Conservation (phyloP, 35 echinoderm and acorn worm genomes). For the Diadema setosum region DNA sequence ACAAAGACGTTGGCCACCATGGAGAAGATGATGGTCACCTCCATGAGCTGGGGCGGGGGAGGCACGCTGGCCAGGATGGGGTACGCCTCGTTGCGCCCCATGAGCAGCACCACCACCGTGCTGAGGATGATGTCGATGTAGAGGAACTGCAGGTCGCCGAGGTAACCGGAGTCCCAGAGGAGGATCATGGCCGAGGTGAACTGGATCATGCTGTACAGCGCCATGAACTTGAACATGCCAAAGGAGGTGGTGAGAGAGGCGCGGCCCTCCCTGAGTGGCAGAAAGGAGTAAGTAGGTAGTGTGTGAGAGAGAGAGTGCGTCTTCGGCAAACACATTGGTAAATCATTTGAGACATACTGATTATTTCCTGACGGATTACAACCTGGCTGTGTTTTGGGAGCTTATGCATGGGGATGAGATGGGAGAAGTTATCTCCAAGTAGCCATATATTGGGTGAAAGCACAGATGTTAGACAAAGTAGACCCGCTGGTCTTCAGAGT, state of each 20-base stretch:
- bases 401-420: not conserved
- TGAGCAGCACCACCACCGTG: slow-evolving; percentile 63
- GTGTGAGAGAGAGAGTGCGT: too few relatives aligned
- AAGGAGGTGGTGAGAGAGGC: slow-evolving; percentile 80
- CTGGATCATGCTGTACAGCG: slow-evolving; percentile 89
- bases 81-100: slow-evolving; percentile 74
- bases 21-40: slow-evolving; percentile 59
- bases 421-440: too few relatives aligned
- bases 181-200: slow-evolving; percentile 64
- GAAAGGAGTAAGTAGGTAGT: not conserved
- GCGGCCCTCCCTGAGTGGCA: slow-evolving; percentile 54
- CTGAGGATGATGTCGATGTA: slow-evolving; percentile 89
- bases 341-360: not conserved
- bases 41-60: slow-evolving; percentile 67
- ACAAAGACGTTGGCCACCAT: slow-evolving; percentile 43
- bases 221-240: slow-evolving; percentile 91
- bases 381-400: not conserved
- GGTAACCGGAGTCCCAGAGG: not conserved
- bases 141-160: slow-evolving; percentile 89
- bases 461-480: too few relatives aligned
- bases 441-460: too few relatives aligned
- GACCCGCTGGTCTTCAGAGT: too few relatives aligned
- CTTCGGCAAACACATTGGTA: too few relatives aligned
- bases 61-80: slow-evolving; percentile 45
- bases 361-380: not conserved